Evolutionary conservation across 2,888 invertebrate species (phyloP).

Genomic region (Zootermopsis nevadensis): DNA sequence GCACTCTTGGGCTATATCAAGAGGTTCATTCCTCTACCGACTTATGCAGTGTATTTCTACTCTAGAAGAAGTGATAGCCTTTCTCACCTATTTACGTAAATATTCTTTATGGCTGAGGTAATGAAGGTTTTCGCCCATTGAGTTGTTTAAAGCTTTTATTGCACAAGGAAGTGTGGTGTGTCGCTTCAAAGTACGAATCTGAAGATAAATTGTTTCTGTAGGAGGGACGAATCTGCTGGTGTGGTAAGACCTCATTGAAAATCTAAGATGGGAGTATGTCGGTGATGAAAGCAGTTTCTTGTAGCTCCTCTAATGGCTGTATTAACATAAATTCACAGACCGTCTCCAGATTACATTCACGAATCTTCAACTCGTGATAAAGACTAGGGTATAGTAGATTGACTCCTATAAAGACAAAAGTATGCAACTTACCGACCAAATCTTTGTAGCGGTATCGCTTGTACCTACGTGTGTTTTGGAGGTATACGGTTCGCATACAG

Average conservation of each 20-base stretch:
- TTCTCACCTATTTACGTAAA: no score
- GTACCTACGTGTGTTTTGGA: no score
- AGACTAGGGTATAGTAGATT: neutral
- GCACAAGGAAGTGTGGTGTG: neutral
- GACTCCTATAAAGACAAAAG: neutral
- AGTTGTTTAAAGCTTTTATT: neutral
- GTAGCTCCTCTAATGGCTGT: neutral
- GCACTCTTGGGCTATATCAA: no score
- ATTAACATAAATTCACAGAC: neutral
- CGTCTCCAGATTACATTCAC: slow-evolving; percentile 13
- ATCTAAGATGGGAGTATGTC: slow-evolving; percentile 16
- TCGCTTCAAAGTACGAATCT: neutral
- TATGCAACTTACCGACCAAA: no score
- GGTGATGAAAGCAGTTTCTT: slow-evolving; percentile 13
- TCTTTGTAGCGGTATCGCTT: no score
- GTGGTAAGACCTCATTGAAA: neutral
- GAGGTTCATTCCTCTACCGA: no score
- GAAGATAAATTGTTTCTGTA: neutral
- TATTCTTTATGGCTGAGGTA: no score
- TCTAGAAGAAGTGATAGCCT: no score
- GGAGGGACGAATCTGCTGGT: neutral
- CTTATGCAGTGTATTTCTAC: no score
- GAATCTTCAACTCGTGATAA: neutral
- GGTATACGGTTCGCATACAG: no score
- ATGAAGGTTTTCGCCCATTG: neutral